phyloP scores from a whole-genome alignment of 2,113 vertebrate genomes.

The Callithrix jacchus region DNA sequence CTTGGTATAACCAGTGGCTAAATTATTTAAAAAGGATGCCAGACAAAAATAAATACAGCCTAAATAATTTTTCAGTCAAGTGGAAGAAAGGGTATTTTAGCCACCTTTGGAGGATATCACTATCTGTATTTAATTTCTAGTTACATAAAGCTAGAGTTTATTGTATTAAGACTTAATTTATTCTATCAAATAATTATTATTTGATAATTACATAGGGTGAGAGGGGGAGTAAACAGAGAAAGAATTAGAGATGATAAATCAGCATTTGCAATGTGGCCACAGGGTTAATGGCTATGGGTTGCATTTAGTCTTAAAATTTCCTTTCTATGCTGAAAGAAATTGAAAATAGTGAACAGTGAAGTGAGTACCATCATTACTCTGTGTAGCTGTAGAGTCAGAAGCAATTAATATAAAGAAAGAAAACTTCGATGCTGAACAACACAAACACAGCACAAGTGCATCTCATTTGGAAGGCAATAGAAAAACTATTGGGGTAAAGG shows the following conservation, averaged over 20 bases:
- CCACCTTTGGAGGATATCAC: not conserved
- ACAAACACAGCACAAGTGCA: not conserved
- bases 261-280: not conserved
- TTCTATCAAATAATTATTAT: not conserved
- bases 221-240: not conserved
- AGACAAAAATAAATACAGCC: not conserved
- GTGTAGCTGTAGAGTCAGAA: not conserved
- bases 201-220: not conserved
- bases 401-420: conserved; percentile 18
- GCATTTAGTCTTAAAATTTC: not conserved
- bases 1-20: not conserved
- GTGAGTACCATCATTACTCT: not conserved
- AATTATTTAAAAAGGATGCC: conserved; percentile 1
- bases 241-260: not conserved
- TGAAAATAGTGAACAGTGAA: not conserved
- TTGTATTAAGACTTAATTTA: no score
- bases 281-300: not conserved
- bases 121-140: not conserved
- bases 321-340: not conserved
- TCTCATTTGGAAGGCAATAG: not conserved
- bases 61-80: conserved; percentile 17
- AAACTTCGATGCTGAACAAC: not conserved
- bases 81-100: not conserved
- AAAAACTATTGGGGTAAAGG: not conserved
- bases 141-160: not conserved